phyloP scores from a whole-genome alignment of 2,797 vertebrate species.

The Phyllotis vaccarum region DNA sequence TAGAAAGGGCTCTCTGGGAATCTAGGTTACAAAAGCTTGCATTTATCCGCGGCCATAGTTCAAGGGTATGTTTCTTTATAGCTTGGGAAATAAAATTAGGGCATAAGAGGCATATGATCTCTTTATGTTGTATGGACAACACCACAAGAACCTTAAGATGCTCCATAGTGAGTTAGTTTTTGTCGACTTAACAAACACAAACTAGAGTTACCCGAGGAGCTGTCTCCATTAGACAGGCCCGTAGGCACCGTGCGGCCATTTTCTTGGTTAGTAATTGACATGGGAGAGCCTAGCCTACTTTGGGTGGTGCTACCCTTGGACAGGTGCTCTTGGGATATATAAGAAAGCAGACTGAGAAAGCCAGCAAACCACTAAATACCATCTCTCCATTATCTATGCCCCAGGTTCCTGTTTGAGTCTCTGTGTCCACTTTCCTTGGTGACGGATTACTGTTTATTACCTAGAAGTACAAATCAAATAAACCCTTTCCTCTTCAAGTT shows the following conservation, averaged over 20 bases:
- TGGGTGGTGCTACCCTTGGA: neutral
- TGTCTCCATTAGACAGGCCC: neutral
- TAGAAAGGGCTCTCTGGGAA: neutral
- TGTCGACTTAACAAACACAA: neutral
- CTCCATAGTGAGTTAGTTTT: neutral
- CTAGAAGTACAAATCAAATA: neutral
- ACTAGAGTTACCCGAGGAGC: neutral
- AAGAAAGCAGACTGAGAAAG: neutral
- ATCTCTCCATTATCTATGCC: neutral
- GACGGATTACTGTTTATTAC: neutral
- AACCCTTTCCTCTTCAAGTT: neutral
- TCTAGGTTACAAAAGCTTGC: neutral
- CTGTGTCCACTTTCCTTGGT: neutral
- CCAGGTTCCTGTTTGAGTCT: neutral
- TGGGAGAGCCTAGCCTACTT: neutral
- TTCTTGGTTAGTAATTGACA: neutral
- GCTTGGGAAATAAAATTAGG: neutral
- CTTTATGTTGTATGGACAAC: neutral
- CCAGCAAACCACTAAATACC: neutral
- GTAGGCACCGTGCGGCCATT: neutral
- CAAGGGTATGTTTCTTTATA: neutral
- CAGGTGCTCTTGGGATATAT: neutral
- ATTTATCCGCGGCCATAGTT: neutral
- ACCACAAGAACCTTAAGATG: neutral
- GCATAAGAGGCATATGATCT: neutral